These are phyloP conservation scores for Alviniconcha strummeri DNA, from an alignment of 2,888 invertebrate species.

Conservation along the genomic window DNA sequence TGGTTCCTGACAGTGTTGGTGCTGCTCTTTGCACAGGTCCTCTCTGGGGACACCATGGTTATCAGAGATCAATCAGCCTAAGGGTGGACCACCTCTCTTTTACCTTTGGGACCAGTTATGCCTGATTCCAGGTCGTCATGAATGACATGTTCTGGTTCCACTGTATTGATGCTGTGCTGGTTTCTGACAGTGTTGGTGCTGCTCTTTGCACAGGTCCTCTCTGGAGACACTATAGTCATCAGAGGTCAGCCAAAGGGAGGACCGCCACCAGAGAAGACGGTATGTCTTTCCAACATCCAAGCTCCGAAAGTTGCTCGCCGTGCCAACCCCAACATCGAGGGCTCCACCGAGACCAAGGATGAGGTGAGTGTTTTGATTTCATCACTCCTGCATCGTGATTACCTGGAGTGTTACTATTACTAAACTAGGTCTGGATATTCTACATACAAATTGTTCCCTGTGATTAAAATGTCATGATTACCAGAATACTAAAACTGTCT, in stretches of 20 bases:
- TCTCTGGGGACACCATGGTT: no score
- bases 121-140: no score
- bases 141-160: no score
- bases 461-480: background rate
- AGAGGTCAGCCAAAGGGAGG: constrained; percentile 85
- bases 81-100: no score
- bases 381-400: no score
- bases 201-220: constrained; percentile 83
- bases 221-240: constrained; percentile 96
- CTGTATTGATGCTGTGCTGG: no score
- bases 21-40: background rate
- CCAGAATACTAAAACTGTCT: background rate
- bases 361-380: constrained; percentile 64
- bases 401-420: no score
- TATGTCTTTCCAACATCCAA: constrained; percentile 91
- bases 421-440: no score
- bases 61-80: no score
- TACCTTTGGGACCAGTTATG: no score
- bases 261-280: constrained; percentile 92
- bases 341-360: constrained; percentile 70
- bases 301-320: constrained; percentile 93
- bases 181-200: background rate
- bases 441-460: no score
- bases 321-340: constrained; percentile 77
- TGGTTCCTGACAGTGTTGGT: background rate